Conservation (phyloP, 2,888 invertebrate species). For the Drosophila prostipennis region DNA sequence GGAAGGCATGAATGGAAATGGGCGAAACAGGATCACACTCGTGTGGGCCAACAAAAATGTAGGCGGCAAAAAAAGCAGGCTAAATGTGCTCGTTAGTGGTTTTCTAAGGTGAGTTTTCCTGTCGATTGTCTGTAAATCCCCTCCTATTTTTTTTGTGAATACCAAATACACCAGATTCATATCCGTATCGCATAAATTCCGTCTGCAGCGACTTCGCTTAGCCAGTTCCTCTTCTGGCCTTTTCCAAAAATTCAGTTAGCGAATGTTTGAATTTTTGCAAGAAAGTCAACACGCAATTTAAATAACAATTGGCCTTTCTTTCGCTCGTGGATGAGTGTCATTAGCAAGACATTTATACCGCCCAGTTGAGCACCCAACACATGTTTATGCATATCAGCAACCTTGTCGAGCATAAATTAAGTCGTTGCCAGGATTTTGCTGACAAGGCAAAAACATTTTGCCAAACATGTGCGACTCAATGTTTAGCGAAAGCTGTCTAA, state of each 20-base stretch:
- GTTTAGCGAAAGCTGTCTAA: constrained; percentile 25
- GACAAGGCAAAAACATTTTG: constrained; percentile 41
- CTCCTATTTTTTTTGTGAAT: constrained; percentile 17
- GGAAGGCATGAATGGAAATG: constrained; percentile 56
- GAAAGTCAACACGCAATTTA: constrained; percentile 45
- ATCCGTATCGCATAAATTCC: constrained; percentile 44
- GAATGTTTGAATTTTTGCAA: constrained; percentile 36
- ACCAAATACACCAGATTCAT: constrained; percentile 21
- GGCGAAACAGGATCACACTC: constrained; percentile 18
- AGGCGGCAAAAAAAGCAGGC: constrained; percentile 22
- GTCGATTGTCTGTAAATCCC: constrained; percentile 26
- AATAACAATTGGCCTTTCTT: constrained; percentile 43
- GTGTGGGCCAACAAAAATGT: constrained; percentile 17
- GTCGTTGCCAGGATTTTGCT: constrained; percentile 46
- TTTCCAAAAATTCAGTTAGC: constrained; percentile 9
- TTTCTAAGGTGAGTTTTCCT: constrained; percentile 22
- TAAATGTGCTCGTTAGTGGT: constrained; percentile 65
- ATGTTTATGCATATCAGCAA: constrained; percentile 45
- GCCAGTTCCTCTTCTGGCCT: neutral
- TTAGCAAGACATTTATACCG: constrained; percentile 50
- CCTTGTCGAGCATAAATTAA: constrained; percentile 53
- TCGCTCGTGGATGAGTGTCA: constrained; percentile 32
- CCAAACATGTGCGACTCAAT: constrained; percentile 48
- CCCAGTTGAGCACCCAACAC: constrained; percentile 30
- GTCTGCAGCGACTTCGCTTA: constrained; percentile 4